Evolutionary conservation across 2,888 invertebrate species (phyloP).

Genomic region (Stenotaenia linearis): DNA sequence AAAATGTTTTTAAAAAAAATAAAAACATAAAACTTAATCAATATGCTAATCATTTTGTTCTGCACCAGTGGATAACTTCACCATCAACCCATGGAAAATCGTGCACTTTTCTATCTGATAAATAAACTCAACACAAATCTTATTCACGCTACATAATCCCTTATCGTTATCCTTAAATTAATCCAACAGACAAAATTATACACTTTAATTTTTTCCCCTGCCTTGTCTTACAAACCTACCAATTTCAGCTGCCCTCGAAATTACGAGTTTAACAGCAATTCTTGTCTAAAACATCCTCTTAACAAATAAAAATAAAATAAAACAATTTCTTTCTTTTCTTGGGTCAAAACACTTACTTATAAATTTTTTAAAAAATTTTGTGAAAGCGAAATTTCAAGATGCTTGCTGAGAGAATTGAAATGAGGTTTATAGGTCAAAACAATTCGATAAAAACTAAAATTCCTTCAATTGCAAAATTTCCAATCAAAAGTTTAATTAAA

Average conservation of each 20-base stretch:
- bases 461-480: too few species aligned
- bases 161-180: constrained; percentile 24
- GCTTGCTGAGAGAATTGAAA: neutral
- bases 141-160: constrained; percentile 24
- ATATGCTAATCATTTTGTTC: constrained; percentile 26
- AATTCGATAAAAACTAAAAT: too few species aligned
- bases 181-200: constrained; percentile 10
- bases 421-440: too few species aligned
- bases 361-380: too few species aligned
- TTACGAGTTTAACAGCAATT: neutral
- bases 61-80: constrained; percentile 10
- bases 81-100: constrained; percentile 22
- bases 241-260: neutral
- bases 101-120: constrained; percentile 22
- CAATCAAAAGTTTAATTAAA: too few species aligned
- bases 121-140: constrained; percentile 11
- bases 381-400: neutral
- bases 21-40: constrained; percentile 3
- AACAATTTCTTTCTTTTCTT: neutral
- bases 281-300: neutral
- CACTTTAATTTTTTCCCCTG: neutral
- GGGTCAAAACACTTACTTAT: too few species aligned
- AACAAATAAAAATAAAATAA: neutral
- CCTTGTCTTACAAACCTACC: neutral
- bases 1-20: neutral